A percentile compares a stretch with the other conserved stretches of the same genome.
phyloP scores from a whole-genome alignment of 1,140 invertebrate species.

The Trichonephila inaurata region DNA sequence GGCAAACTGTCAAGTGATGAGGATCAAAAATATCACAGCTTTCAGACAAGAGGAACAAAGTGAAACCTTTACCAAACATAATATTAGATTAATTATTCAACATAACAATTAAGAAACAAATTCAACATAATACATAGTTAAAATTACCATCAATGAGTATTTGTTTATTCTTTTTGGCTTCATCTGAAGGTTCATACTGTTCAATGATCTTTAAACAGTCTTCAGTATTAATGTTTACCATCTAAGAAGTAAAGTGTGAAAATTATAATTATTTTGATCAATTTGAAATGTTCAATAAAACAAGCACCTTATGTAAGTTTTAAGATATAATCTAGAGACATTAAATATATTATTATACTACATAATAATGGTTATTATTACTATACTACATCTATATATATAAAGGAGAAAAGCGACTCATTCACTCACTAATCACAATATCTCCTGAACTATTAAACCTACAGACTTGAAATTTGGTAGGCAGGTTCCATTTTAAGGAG shows the following conservation, averaged over 20 bases:
- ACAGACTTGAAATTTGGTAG: too few relatives aligned
- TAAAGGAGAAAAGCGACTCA: too few relatives aligned
- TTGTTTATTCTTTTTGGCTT: constrained; percentile 83
- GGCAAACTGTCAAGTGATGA: constrained; percentile 80
- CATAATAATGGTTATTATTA: too few relatives aligned
- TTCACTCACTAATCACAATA: too few relatives aligned
- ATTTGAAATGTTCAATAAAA: neutral
- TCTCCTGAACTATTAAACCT: too few relatives aligned
- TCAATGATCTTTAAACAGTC: constrained; percentile 84
- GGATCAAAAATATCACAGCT: constrained; percentile 84
- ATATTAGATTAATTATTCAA: constrained; percentile 1
- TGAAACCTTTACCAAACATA: constrained; percentile 82
- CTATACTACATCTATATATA: too few relatives aligned
- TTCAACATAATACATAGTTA: neutral
- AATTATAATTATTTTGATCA: neutral
- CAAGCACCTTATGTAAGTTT: neutral
- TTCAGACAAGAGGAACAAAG: constrained; percentile 84
- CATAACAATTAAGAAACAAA: neutral
- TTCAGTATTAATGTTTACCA: constrained; percentile 83
- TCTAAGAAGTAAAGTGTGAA: constrained; percentile 79
- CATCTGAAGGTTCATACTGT: constrained; percentile 84
- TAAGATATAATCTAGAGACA: neutral
- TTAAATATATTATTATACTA: neutral
- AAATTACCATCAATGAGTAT: constrained; percentile 84
- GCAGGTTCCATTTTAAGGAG: too few relatives aligned